A percentile compares a stretch with the other conserved stretches of the same genome.
Conservation (phyloP, 2,797 vertebrate genomes). For the Tragopan temminckii region DNA sequence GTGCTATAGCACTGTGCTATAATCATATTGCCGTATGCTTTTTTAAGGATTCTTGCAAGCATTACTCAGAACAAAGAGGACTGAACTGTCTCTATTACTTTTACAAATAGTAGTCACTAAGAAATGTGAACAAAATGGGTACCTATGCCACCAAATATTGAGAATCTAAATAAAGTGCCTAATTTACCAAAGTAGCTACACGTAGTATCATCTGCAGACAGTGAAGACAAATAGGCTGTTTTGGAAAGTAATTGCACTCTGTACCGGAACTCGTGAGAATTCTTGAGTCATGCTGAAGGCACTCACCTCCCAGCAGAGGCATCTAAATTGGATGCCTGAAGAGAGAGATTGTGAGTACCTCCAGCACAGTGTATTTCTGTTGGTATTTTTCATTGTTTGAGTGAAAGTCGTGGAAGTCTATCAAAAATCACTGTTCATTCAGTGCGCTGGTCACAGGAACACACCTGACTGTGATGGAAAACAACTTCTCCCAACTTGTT, state of each 20-base stretch:
- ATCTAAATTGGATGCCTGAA: slow-evolving; percentile 39
- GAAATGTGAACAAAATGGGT: slow-evolving; percentile 11
- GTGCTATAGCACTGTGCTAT: background rate
- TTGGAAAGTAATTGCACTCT: background rate
- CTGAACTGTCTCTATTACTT: background rate
- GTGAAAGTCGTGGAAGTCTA: background rate
- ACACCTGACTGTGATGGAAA: rapidly evolving
- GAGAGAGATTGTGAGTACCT: slow-evolving; percentile 25
- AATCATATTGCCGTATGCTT: background rate
- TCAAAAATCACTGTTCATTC: background rate
- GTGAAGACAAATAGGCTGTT: background rate
- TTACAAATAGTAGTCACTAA: background rate
- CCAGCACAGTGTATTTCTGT: background rate
- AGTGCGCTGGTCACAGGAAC: background rate
- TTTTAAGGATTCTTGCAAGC: slow-evolving; percentile 45
- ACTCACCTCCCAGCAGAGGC: slow-evolving; percentile 18
- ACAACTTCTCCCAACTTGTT: background rate
- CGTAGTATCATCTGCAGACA: background rate
- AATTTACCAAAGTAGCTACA: background rate
- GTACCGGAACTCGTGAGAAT: background rate
- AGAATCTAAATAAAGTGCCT: background rate
- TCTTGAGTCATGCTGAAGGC: slow-evolving; percentile 42
- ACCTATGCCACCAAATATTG: background rate
- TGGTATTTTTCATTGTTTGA: background rate
- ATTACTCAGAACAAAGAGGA: background rate